Evolutionary conservation across 2,113 vertebrate species (phyloP).

Genomic region (Chinchilla lanigera): DNA sequence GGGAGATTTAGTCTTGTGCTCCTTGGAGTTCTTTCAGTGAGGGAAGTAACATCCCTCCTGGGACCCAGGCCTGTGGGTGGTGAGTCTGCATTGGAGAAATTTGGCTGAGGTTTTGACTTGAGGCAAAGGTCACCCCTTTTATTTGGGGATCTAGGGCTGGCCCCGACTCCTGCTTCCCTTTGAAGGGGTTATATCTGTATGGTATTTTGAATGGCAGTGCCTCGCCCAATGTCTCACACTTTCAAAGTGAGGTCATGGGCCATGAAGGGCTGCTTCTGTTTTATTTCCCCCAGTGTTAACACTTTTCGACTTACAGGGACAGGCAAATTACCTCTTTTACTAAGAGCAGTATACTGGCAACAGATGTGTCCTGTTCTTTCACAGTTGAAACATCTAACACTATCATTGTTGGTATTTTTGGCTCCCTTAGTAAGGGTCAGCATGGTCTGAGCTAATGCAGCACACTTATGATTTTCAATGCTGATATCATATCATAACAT

Average conservation of each 20-base stretch:
- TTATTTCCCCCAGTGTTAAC: too few species aligned
- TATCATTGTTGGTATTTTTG: background rate
- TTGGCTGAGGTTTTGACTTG: background rate
- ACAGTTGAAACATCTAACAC: background rate
- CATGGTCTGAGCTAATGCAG: background rate
- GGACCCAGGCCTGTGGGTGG: too few species aligned
- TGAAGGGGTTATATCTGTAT: background rate
- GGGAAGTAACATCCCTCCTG: too few species aligned
- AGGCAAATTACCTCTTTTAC: background rate
- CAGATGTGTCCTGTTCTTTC: background rate
- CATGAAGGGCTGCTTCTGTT: rapidly evolving
- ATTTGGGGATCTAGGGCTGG: too few species aligned
- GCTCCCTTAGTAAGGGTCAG: background rate
- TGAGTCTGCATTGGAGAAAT: background rate
- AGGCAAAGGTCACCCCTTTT: too few species aligned
- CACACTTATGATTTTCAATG: too few species aligned
- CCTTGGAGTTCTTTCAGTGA: too few species aligned
- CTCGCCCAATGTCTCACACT: background rate
- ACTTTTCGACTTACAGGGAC: background rate
- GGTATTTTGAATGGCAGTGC: background rate
- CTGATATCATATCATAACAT: too few species aligned
- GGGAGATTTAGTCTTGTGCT: too few species aligned
- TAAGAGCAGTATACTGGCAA: background rate
- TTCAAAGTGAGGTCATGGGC: background rate
- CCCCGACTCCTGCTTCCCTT: background rate